Conservation (phyloP, 2,113 vertebrate genomes). For the Acinonyx jubatus region DNA sequence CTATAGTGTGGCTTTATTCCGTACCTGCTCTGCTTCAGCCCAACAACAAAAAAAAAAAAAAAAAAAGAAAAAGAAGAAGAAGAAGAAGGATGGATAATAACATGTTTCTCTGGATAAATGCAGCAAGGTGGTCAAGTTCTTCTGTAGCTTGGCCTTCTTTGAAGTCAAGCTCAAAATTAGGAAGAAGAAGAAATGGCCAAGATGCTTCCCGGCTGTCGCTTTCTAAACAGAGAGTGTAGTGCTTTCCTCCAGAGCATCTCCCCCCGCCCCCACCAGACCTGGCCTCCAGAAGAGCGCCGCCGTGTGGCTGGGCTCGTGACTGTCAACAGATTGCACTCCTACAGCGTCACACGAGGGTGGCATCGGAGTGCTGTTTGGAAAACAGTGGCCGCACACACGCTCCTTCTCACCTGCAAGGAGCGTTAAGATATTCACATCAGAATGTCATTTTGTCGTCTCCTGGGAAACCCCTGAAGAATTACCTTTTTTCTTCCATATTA, state of each 20-base stretch:
- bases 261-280: not conserved
- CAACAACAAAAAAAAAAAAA: conserved; percentile 36
- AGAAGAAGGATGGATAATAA: conserved; percentile 60
- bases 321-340: not conserved
- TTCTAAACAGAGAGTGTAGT: conserved; percentile 61
- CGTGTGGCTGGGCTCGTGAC: not conserved
- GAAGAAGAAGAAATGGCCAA: conserved; percentile 75
- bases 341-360: not conserved
- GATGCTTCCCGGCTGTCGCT: conserved; percentile 72
- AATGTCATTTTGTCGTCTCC: not conserved
- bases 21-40: conserved; percentile 62
- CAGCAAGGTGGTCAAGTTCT: conserved; percentile 77
- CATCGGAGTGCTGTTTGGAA: not conserved
- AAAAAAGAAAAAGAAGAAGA: too few relatives aligned
- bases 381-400: accelerated
- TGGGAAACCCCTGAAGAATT: not conserved
- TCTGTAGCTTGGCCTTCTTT: conserved; percentile 74
- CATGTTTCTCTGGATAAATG: conserved; percentile 76
- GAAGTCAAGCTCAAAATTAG: conserved; percentile 83
- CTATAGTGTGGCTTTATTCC: conserved; percentile 80
- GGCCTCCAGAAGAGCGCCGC: not conserved
- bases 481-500: conserved; percentile 24
- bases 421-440: not conserved
- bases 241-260: not conserved
- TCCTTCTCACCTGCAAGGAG: not conserved